Conservation (phyloP, 2,888 invertebrate genomes). For the Nysson spinosus region DNA sequence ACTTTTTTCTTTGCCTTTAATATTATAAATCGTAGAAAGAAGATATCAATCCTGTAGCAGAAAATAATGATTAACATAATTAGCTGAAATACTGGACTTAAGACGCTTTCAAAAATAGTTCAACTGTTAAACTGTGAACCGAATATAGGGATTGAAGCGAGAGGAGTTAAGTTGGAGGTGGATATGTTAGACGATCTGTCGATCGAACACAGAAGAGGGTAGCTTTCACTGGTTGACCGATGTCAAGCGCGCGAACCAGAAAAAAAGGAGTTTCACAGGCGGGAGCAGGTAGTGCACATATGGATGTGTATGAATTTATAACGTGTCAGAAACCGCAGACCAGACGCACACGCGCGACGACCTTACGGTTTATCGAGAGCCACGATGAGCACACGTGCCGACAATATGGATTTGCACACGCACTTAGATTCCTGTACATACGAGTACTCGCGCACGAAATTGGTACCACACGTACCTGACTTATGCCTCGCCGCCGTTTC, state of each 20-base stretch:
- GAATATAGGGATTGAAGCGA: slow-evolving; percentile 26
- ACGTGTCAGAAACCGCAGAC: slow-evolving; percentile 10
- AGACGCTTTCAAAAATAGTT: too few species aligned
- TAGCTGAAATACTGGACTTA: too few species aligned
- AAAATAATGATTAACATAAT: too few species aligned
- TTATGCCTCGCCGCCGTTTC: slow-evolving; percentile 10
- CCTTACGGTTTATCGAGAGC: slow-evolving; percentile 11
- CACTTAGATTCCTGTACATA: not conserved
- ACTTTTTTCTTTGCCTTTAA: too few species aligned
- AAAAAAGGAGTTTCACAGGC: not conserved
- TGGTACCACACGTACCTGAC: slow-evolving; percentile 1
- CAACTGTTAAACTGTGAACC: too few species aligned
- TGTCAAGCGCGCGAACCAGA: slow-evolving; percentile 12
- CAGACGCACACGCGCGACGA: not conserved
- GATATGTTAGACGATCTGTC: slow-evolving; percentile 22
- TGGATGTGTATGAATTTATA: slow-evolving; percentile 14
- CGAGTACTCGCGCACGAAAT: not conserved
- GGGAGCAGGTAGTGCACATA: not conserved
- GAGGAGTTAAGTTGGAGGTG: not conserved
- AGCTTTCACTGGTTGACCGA: slow-evolving; percentile 39
- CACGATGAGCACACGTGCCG: slow-evolving; percentile 23
- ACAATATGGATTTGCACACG: slow-evolving; percentile 11
- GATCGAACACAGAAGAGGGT: slow-evolving; percentile 14
- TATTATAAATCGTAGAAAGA: too few species aligned
- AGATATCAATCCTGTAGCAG: too few species aligned